phyloP scores from a whole-genome alignment of 2,888 invertebrate species.

The Mimas tiliae region DNA sequence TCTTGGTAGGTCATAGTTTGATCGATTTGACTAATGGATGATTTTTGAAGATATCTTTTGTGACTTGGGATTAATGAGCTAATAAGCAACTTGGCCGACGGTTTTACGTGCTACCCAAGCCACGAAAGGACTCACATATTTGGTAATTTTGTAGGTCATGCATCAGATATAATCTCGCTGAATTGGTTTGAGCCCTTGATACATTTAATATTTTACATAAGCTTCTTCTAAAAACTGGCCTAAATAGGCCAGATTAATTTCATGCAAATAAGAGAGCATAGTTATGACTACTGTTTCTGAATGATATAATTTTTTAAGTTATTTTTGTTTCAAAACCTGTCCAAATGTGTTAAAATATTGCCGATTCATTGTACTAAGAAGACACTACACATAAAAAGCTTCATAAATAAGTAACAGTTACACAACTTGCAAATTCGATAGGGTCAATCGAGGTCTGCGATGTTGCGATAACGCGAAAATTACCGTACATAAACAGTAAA shows the following conservation, averaged over 20 bases:
- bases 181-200: neutral
- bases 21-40: no score
- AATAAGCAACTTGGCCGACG: no score
- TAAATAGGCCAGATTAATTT: neutral
- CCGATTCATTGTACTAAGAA: constrained; percentile 2
- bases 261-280: neutral
- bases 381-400: neutral
- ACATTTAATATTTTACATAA: neutral
- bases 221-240: neutral
- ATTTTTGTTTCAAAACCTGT: neutral
- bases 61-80: no score
- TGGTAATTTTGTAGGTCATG: no score
- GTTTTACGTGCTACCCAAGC: no score
- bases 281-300: neutral
- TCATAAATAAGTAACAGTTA: constrained; percentile 21
- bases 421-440: constrained; percentile 41
- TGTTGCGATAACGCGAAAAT: constrained; percentile 41
- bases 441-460: constrained; percentile 53
- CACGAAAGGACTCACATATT: no score
- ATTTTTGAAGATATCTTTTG: no score
- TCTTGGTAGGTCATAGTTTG: neutral
- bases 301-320: neutral
- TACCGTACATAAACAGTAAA: constrained; percentile 41
- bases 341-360: neutral
- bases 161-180: no score